Evolutionary conservation across 2,888 invertebrate species (phyloP), one percentile per base, ranked within the genome.

Genomic region (Lottia scabra): DNA sequence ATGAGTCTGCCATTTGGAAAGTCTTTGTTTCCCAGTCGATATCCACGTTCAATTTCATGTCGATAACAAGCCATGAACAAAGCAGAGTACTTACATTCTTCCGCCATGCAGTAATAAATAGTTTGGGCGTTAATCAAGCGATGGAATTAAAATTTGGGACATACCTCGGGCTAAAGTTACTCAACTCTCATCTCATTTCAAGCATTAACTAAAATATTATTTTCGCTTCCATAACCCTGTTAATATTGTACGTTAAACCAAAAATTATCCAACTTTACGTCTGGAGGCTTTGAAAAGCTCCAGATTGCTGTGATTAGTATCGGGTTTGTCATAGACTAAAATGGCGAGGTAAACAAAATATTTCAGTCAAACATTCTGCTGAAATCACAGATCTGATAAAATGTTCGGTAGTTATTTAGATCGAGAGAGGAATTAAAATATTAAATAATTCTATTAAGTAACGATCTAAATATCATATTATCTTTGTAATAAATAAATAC

Each of bases 191-290:
- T 56, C 23, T 23, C 23, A 23, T 23, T 38, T 56, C 56, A 56
- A 23, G 19, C 56, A 56, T 56, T 56, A 56, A 56, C 56, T 56
- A 56, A 56, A 56, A 13, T 23, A 10, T 56, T 56, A 56, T 19
- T 38, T 56, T 56, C 56, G 56, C 56, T 56, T 56, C 56, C 56
- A 56, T 56, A 56, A 56, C 12, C 13, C 56, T 23, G 56, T 56
- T 56, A 56, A 56, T 56, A 56, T 23, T 56, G 19, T 56, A 56
- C 19, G 23, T 56, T 56, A 56, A 23, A 13, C 19, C 10, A 19
- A 56, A 56, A 56, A 56, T 56, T 56, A 56, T 23, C 4, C 56
- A 56, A 56, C 19, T 56, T 56, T 56, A 19, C 56, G 56, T 56
- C 19, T 56, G 10, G 38, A 38, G 23, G 23, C 23, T 56, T 23